Conservation (phyloP, 1,140 invertebrate genomes). For the Ridgeia piscesae region DNA sequence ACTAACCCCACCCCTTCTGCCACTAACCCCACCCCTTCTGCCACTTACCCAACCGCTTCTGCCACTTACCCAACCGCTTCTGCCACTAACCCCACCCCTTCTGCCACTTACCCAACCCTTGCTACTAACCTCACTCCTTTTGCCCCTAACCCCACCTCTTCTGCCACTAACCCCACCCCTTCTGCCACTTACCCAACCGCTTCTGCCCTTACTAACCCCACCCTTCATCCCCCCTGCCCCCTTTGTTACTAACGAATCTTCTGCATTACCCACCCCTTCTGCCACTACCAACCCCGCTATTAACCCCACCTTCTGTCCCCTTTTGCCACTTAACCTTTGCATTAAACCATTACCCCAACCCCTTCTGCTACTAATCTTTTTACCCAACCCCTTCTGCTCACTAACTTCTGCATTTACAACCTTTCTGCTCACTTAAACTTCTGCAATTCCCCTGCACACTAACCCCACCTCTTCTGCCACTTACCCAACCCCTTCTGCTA, state of each 20-base stretch:
- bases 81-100: background rate
- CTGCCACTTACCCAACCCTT: background rate
- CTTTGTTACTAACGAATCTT: background rate
- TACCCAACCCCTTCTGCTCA: background rate
- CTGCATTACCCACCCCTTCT: background rate
- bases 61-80: background rate
- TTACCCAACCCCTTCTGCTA: background rate
- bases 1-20: too few relatives aligned
- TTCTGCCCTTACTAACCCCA: background rate
- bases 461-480: background rate
- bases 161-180: background rate
- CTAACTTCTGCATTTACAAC: too few relatives aligned
- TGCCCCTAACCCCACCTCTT: background rate
- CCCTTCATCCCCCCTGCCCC: background rate
- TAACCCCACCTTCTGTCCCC: background rate
- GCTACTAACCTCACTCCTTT: too few relatives aligned
- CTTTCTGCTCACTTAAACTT: too few relatives aligned
- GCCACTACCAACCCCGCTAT: background rate
- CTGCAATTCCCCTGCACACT: too few relatives aligned
- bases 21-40: background rate
- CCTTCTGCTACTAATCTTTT: background rate
- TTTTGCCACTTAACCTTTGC: conserved; percentile 62
- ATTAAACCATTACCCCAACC: background rate
- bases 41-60: background rate
- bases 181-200: background rate